Evolutionary conservation across 2,797 vertebrate genomes (phyloP).

Genomic region (Clarias laeviceps): DNA sequence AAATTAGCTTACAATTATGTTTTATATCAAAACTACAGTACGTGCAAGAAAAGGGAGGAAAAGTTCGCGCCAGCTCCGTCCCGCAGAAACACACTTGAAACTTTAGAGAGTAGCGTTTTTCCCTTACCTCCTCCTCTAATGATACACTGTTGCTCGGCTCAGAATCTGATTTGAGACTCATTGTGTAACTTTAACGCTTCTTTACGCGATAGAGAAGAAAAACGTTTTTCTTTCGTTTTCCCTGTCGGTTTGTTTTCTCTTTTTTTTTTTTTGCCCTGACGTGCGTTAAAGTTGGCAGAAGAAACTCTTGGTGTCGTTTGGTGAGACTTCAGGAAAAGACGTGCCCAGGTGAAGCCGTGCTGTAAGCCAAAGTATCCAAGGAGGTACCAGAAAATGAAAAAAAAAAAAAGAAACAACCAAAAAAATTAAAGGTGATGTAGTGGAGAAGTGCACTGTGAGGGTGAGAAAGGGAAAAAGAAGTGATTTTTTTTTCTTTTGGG

Average conservation of each 20-base stretch:
- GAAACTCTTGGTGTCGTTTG: slow-evolving; percentile 61
- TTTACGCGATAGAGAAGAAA: slow-evolving; percentile 58
- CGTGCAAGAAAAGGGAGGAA: neutral
- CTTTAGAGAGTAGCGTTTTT: slow-evolving; percentile 45
- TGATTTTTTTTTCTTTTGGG: slow-evolving; percentile 55
- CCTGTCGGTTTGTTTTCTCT: slow-evolving; percentile 52
- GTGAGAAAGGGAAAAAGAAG: slow-evolving; percentile 74
- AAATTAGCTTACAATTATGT: neutral
- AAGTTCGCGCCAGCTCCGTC: slow-evolving; percentile 29
- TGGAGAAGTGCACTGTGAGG: slow-evolving; percentile 77
- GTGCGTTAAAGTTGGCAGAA: slow-evolving; percentile 64
- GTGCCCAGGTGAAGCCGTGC: slow-evolving; percentile 66
- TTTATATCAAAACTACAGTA: neutral
- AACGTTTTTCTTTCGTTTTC: slow-evolving; percentile 53
- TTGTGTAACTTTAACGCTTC: slow-evolving; percentile 67
- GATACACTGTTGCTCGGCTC: slow-evolving; percentile 79
- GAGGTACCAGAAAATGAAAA: slow-evolving; percentile 49
- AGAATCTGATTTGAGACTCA: slow-evolving; percentile 80
- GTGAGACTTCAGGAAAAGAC: slow-evolving; percentile 60
- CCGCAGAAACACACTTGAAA: slow-evolving; percentile 30
- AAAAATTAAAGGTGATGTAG: slow-evolving; percentile 74
- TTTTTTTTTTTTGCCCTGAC: slow-evolving; percentile 47
- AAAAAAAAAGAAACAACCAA: slow-evolving; percentile 35
- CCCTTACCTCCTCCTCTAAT: slow-evolving; percentile 82
- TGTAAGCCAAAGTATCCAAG: slow-evolving; percentile 63